These are phyloP conservation scores for Zelostemma sp. DNA, from an alignment of 1,140 invertebrate genomes.

Conservation along the genomic window DNA sequence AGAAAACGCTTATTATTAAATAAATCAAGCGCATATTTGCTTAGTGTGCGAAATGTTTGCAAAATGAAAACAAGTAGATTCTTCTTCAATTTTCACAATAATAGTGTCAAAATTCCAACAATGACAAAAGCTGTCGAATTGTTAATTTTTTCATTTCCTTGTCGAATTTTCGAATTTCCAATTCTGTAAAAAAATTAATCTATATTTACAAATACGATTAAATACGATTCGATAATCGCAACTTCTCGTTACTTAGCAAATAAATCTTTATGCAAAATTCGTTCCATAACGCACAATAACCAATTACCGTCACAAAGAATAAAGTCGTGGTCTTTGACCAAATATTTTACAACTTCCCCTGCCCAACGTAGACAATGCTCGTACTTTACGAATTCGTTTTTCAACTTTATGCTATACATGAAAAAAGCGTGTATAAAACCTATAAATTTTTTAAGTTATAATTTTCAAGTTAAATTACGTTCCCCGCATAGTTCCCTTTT, in stretches of 20 bases:
- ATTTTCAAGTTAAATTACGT: slow-evolving; percentile 44
- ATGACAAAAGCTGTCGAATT: too few relatives aligned
- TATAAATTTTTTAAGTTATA: slow-evolving; percentile 50
- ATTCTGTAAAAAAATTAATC: too few relatives aligned
- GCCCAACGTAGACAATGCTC: slow-evolving; percentile 33
- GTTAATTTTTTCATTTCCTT: background rate
- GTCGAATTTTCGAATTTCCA: too few relatives aligned
- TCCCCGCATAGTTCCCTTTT: background rate
- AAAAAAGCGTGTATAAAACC: slow-evolving; percentile 63
- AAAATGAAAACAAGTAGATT: too few relatives aligned
- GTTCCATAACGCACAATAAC: background rate
- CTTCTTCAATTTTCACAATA: too few relatives aligned
- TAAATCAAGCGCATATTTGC: slow-evolving; percentile 15
- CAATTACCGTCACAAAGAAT: background rate
- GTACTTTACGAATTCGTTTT: slow-evolving; percentile 34
- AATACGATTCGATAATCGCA: background rate
- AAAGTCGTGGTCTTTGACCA: background rate
- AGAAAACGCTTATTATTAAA: slow-evolving; percentile 21
- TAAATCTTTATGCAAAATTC: background rate
- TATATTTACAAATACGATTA: background rate
- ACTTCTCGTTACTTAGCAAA: background rate
- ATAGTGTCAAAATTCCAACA: too few relatives aligned
- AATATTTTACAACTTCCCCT: slow-evolving; percentile 40
- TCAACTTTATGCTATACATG: slow-evolving; percentile 59
- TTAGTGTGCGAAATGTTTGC: slow-evolving; percentile 11